A percentile compares a stretch with the other conserved stretches of the same genome.
Conservation (phyloP, 2,797 vertebrate species). For the Notamacropus eugenii region DNA sequence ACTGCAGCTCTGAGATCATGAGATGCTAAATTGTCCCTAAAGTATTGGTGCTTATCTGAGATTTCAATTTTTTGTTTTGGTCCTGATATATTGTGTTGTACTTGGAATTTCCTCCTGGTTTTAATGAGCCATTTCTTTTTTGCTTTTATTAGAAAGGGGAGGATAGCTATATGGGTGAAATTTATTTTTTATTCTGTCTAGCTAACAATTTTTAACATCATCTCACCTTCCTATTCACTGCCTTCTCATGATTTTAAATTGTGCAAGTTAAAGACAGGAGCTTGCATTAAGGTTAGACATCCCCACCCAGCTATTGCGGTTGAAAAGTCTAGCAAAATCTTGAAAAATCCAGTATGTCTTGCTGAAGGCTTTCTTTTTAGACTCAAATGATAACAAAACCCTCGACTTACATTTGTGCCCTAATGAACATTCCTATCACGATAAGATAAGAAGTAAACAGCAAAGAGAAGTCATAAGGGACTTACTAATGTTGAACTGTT, state of each 20-base stretch:
- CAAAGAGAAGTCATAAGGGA: no score
- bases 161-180: neutral
- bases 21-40: neutral
- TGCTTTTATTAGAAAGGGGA: neutral
- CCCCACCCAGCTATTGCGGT: neutral
- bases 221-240: neutral
- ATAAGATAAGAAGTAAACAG: no score
- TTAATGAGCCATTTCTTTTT: neutral
- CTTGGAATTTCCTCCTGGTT: neutral
- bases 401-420: no score
- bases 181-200: no score
- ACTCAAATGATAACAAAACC: neutral
- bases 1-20: neutral
- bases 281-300: neutral
- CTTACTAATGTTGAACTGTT: no score
- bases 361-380: neutral
- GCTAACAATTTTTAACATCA: neutral
- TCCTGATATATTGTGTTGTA: neutral
- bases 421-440: no score
- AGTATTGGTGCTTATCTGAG: neutral
- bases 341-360: no score
- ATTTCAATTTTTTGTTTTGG: neutral
- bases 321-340: neutral
- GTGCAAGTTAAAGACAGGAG: no score
- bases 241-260: neutral